Percentiles rank a stretch among this genome's conserved stretches.
phyloP scores from a whole-genome alignment of 2,888 invertebrate species.

The Drosophila multiciliata region DNA sequence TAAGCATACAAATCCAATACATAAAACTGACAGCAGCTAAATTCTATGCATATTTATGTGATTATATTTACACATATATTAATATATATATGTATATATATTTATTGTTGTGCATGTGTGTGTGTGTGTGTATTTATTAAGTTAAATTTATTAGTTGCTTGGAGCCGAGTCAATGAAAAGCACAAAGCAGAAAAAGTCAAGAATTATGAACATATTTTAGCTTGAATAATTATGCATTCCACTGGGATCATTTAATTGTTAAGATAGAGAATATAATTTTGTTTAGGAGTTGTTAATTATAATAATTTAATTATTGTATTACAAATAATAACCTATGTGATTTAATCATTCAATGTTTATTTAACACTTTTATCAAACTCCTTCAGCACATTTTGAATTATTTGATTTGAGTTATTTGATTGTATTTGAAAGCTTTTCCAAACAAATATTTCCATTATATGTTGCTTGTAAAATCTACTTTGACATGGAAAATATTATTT shows the following conservation, averaged over 20 bases:
- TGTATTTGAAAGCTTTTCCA: neutral
- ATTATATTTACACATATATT: neutral
- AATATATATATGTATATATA: neutral
- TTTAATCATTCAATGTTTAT: neutral
- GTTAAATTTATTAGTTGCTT: constrained; percentile 49
- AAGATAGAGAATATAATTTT: neutral
- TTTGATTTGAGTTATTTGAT: neutral
- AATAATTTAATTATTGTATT: neutral
- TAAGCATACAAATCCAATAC: constrained; percentile 59
- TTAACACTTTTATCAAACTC: neutral
- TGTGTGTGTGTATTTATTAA: constrained; percentile 25
- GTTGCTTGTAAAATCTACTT: neutral
- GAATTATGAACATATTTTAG: neutral
- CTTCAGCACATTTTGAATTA: neutral
- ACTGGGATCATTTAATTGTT: neutral
- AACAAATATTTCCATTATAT: neutral
- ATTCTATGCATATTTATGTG: constrained; percentile 67
- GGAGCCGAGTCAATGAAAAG: neutral
- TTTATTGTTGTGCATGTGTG: neutral
- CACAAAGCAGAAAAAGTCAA: constrained; percentile 3
- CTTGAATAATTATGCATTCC: neutral
- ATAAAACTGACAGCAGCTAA: constrained; percentile 59
- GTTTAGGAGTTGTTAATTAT: neutral
- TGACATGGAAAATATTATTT: neutral
- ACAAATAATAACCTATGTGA: neutral